Conservation (phyloP, 2,888 invertebrate species). For the Xanthia togata region DNA sequence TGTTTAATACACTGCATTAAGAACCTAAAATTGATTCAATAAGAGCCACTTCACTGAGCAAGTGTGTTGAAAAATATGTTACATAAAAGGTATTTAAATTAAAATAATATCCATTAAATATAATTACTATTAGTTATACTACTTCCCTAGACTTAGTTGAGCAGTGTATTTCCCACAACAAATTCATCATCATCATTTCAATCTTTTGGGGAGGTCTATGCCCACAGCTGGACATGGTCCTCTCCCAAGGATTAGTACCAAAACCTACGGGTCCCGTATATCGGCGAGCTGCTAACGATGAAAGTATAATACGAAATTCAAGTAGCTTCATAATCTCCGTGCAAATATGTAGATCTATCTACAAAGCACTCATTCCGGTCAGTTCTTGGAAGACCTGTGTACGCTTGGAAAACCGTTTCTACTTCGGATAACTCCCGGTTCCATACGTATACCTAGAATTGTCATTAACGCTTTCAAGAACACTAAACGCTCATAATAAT, state of each 20-base stretch:
- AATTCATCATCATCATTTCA: neutral
- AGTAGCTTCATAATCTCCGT: conserved; percentile 1
- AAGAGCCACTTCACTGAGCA: too few relatives aligned
- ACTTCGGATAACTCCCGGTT: neutral
- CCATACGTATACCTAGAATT: neutral
- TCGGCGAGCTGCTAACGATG: neutral
- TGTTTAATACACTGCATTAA: too few relatives aligned
- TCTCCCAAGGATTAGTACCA: neutral
- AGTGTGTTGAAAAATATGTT: too few relatives aligned
- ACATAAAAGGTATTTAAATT: too few relatives aligned
- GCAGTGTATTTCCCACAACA: too few relatives aligned
- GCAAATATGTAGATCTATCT: neutral
- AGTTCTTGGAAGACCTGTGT: neutral
- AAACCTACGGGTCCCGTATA: neutral
- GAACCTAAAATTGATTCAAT: too few relatives aligned
- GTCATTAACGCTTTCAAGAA: too few relatives aligned
- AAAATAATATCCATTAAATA: too few relatives aligned
- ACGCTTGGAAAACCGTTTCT: neutral
- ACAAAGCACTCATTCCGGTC: neutral
- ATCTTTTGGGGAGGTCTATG: neutral
- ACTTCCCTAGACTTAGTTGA: too few relatives aligned
- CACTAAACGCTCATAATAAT: too few relatives aligned
- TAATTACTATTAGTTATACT: too few relatives aligned
- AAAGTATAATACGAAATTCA: neutral
- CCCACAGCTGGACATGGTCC: neutral